Conservation (phyloP, 1,140 invertebrate genomes). For the Trichonephila clavipes region DNA sequence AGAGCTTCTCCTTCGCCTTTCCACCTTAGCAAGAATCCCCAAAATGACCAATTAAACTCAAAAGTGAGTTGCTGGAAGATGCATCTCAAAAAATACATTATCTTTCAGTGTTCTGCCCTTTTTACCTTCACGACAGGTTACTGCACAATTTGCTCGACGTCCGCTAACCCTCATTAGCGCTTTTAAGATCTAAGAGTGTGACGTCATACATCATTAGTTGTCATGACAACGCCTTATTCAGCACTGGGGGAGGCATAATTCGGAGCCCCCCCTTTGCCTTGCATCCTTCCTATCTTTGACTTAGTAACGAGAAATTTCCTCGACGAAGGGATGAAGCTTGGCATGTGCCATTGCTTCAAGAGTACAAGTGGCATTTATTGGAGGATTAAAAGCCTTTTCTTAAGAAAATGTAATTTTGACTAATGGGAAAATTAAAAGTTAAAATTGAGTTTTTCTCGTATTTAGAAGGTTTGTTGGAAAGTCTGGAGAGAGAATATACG, state of each 20-base stretch:
- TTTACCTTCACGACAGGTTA: conserved; percentile 34
- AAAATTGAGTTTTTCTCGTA: conserved; percentile 19
- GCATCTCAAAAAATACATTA: conserved; percentile 46
- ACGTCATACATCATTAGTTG: conserved; percentile 74
- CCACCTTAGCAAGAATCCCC: conserved; percentile 8
- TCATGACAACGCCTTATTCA: conserved; percentile 73
- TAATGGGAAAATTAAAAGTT: conserved; percentile 30
- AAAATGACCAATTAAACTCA: conserved; percentile 74
- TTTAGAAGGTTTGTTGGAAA: neutral
- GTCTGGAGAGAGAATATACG: neutral
- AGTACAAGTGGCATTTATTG: conserved; percentile 15
- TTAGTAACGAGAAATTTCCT: conserved; percentile 58
- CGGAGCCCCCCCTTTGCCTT: neutral
- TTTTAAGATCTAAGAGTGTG: conserved; percentile 60
- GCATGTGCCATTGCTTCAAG: neutral
- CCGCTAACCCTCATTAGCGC: conserved; percentile 70
- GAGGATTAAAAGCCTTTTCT: conserved; percentile 7
- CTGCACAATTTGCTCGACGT: conserved; percentile 48
- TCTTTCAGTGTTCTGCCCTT: conserved; percentile 11
- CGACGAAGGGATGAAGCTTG: neutral
- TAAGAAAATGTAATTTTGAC: conserved; percentile 14
- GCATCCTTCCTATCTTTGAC: conserved; percentile 60
- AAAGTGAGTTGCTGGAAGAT: conserved; percentile 18
- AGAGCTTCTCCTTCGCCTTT: neutral
- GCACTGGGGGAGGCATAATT: conserved; percentile 49